These are phyloP conservation scores for Holotrichia oblita DNA, from an alignment of 1,140 invertebrate species.

Conservation along the genomic window DNA sequence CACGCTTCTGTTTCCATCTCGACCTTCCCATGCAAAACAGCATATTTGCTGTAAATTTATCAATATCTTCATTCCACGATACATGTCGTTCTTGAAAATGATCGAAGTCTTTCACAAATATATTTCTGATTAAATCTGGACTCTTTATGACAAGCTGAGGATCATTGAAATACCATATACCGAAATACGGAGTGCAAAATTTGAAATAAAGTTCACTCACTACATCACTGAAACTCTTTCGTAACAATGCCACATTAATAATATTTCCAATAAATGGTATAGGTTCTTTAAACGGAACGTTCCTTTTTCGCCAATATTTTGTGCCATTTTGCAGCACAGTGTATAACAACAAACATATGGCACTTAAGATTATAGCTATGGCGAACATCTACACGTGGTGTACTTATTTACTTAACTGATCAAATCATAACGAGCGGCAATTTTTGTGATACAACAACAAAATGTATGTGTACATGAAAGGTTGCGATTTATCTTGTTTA, in stretches of 20 bases:
- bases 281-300: not conserved
- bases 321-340: too few species aligned
- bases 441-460: too few species aligned
- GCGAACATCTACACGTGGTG: too few species aligned
- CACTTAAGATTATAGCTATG: too few species aligned
- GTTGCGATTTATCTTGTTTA: too few species aligned
- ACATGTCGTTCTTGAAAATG: slow-evolving; percentile 41
- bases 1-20: slow-evolving; percentile 50
- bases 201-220: not conserved
- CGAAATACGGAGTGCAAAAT: not conserved
- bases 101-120: slow-evolving; percentile 56
- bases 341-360: too few species aligned
- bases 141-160: not conserved
- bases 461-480: too few species aligned
- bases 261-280: not conserved
- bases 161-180: not conserved
- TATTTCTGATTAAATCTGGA: slow-evolving; percentile 62
- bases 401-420: too few species aligned
- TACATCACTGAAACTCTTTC: not conserved
- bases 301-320: not conserved
- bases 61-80: slow-evolving; percentile 12
- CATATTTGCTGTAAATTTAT: slow-evolving; percentile 33
- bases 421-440: too few species aligned
- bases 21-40: slow-evolving; percentile 50
- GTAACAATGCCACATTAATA: not conserved